Evolutionary conservation across 2,797 vertebrate genomes (phyloP), one percentile per base, ranked within the genome.

Genomic region (Taenioides sp.): DNA sequence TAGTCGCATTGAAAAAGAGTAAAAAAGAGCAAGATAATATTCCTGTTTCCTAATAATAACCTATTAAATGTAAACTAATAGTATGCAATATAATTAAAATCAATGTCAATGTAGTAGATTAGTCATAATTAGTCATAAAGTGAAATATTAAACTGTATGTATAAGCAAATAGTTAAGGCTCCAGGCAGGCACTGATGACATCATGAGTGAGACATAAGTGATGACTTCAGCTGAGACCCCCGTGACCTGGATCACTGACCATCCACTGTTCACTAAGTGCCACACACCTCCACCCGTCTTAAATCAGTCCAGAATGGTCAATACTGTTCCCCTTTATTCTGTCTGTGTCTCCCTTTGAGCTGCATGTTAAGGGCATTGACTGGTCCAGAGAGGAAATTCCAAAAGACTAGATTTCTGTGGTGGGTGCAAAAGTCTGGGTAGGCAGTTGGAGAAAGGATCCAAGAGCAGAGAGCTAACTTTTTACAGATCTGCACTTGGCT

Each of bases 301-400:
- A 9, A 49, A 50, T 6, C 22, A 9, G 22, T 25, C 61, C 16
- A 17, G 27, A 49, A 37, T 67, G 60, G 67, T 59, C 22, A 62
- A 25, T 70, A 50, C 54, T 27, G 23, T 65, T 71, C 34, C 72
- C 17, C 65, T 67, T 75, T 65, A 57, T 71, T 50, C 34, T 73
- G 31, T 62, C 50, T 68, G 54, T 23, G 40, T 76, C 40, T 75
- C 68, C 67, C 9, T 77, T 63, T 65, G n/a, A 50, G 68, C 75
- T 75, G 80, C 61, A 77, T 73, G 72, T 79, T 67, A 67, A 82
- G 78, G 74, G 75, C 80, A 80, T 83, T 87, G 62, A 66, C 64
- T 75, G 77, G 78, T 85, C 75, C 80, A 78, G 74, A 63, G 81
- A 94, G 90, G 89, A 93, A 91, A 93, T 92, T 92, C 90, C 92